These are phyloP conservation scores for Pandemis heparana DNA, from an alignment of 2,888 invertebrate genomes.

Conservation along the genomic window DNA sequence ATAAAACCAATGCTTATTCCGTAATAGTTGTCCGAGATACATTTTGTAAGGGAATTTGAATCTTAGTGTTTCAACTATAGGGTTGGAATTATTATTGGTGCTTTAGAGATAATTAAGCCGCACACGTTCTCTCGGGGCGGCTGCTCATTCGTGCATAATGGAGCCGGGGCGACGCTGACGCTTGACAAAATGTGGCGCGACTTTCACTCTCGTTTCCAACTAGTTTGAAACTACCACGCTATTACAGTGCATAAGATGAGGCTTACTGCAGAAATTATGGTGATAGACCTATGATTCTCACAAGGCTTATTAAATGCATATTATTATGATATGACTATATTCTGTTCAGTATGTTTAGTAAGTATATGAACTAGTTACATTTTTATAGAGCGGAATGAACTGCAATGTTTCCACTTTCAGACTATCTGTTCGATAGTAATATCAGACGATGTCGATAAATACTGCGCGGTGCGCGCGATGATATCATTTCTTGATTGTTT, in stretches of 20 bases:
- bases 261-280: neutral
- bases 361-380: too few species aligned
- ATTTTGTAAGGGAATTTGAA: conserved; percentile 55
- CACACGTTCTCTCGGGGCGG: conserved; percentile 83
- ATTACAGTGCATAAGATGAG: conserved; percentile 17
- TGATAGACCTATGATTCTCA: neutral
- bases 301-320: neutral
- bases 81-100: conserved; percentile 48
- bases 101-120: conserved; percentile 71
- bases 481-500: conserved; percentile 13
- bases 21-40: conserved; percentile 55
- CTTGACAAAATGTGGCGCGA: conserved; percentile 81
- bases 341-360: too few species aligned
- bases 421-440: neutral
- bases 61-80: conserved; percentile 53
- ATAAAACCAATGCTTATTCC: conserved; percentile 55
- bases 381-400: neutral
- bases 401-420: neutral
- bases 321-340: too few species aligned
- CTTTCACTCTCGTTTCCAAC: conserved; percentile 81
- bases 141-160: conserved; percentile 85
- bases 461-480: conserved; percentile 2
- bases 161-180: conserved; percentile 76
- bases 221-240: conserved; percentile 51
- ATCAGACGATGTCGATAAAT: conserved; percentile 8